Evolutionary conservation across 2,797 vertebrate genomes (phyloP), one percentile per base, ranked within the genome.

Genomic region (Yasuhikotakia modesta): DNA sequence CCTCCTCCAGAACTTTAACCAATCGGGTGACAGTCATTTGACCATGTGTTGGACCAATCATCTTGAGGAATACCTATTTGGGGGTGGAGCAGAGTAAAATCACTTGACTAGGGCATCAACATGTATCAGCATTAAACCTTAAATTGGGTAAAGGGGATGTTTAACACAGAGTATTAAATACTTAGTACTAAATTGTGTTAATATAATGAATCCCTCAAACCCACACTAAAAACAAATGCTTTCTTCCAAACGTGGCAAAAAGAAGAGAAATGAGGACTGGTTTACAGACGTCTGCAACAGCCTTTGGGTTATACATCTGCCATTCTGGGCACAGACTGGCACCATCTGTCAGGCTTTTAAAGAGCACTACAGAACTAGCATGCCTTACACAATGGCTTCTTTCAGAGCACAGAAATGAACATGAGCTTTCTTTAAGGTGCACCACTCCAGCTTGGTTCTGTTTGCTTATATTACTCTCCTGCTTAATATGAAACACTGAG

Each of bases 11-110:
- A 68, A 93, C 87, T 0, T 91, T 90, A 76, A 99, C 94, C 76
- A 99, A 87, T 79, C 95, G 92, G 0, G 96, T 94, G 35, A 99
- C 94, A 0, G 96, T 98, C 97, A 98, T 98, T 92, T 97, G 96
- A 22, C 98, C 98, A 0, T 98, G 96, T 2, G 92, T 94, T 48
- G 85, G 90, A 52, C 96, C 97, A 3, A 98, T 97, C 93, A 98
- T 95, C 55, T 92, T 90, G 45, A 95, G 68, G 91, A 97, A 98
- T 69, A 95, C 89, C 98, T 99, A 90, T 35, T 16, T 55, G 55
- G 45, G 65, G 22, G 58, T 58, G 21, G 35, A 75, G 55, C 21
- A 52, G 30, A 73, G 30, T 64, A 4, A 1, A 27, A 17, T 78
- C 46, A 77, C 64, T 50, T 53, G 48, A 39, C 21, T 53, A 4